Conservation (phyloP, 2,888 invertebrate species). For the Nomada fabriciana region DNA sequence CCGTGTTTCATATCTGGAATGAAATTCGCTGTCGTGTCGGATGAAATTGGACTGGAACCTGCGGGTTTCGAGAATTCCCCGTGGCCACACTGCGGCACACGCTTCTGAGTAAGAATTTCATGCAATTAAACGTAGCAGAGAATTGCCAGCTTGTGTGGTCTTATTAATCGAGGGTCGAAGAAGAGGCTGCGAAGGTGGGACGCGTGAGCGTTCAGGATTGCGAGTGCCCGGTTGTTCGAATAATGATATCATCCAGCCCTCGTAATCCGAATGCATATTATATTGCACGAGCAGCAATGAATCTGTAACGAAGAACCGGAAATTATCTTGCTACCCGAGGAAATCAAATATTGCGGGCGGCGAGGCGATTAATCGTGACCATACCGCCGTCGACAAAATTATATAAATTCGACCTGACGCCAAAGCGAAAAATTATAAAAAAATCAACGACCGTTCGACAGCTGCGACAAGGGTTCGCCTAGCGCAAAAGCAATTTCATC, state of each 20-base stretch:
- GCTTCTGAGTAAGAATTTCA: slow-evolving; percentile 3
- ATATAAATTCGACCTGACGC: background rate
- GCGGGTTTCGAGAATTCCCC: background rate
- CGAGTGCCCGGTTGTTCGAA: slow-evolving; percentile 1
- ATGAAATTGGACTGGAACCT: background rate
- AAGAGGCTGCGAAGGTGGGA: slow-evolving; percentile 36
- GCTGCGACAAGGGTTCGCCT: background rate
- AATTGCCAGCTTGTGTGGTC: slow-evolving; percentile 43
- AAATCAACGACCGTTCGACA: background rate
- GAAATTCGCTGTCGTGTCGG: background rate
- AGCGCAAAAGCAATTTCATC: slow-evolving; percentile 10
- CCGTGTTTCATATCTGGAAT: no score
- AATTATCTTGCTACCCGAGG: slow-evolving; percentile 1
- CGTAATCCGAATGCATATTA: slow-evolving; percentile 18
- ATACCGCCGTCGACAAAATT: no score
- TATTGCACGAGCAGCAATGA: slow-evolving; percentile 21
- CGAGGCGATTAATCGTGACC: no score
- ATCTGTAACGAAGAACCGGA: background rate
- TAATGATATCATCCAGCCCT: slow-evolving; percentile 41
- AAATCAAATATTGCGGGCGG: background rate
- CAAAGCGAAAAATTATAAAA: background rate
- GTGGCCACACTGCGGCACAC: background rate
- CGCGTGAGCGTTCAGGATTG: slow-evolving; percentile 17
- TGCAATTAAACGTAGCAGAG: slow-evolving; percentile 27
- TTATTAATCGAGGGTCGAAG: slow-evolving; percentile 31